Evolutionary conservation across 2,888 invertebrate genomes (phyloP), one percentile per base, ranked within the genome.

Genomic region (Bembecia ichneumoniformis): DNA sequence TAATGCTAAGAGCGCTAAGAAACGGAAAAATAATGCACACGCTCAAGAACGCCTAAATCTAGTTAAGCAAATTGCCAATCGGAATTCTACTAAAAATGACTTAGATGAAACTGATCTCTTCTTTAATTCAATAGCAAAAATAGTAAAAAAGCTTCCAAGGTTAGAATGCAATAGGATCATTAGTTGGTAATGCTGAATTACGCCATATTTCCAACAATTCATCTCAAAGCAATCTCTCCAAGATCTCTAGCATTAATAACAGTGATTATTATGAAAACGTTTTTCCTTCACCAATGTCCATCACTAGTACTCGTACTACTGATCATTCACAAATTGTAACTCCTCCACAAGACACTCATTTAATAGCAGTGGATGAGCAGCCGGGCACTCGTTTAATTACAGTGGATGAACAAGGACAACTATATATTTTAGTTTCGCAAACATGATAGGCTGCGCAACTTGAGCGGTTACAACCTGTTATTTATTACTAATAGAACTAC

Each of bases 71-170:
- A n/a, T n/a, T n/a, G n/a, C 43, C 43, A 35, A 54, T n/a, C n/a
- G n/a, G n/a, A n/a, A n/a, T 34, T 43, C 49, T 46, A 49, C 53
- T 36, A 51, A 50, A 55, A 50, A 20, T 52, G 55, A 46, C 34
- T 54, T 58, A 51, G 63, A 65, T 51, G 63, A 65, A 58, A 64
- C 16, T 44, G 65, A 66, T 47, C 53, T 63, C 35, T 67, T 66
- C 46, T 67, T 68, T 45, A 47, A 52, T 48, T 60, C 64, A 1
- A 70, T 69, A 62, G 60, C 65, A 43, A 67, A 65, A 60, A 68
- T 68, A 36, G 62, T 62, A 43, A 68, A 68, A 49, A 64, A 62
- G 47, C 56, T 69, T 36, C 64, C 66, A 46, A 49, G 46, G 13
- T 58, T 47, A 61, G 62, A 50, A 47, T 66, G 55, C 55, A 66